These are phyloP conservation scores for Corythoichthys haematopterus DNA, from an alignment of 2,113 vertebrate genomes.

Conservation along the genomic window DNA sequence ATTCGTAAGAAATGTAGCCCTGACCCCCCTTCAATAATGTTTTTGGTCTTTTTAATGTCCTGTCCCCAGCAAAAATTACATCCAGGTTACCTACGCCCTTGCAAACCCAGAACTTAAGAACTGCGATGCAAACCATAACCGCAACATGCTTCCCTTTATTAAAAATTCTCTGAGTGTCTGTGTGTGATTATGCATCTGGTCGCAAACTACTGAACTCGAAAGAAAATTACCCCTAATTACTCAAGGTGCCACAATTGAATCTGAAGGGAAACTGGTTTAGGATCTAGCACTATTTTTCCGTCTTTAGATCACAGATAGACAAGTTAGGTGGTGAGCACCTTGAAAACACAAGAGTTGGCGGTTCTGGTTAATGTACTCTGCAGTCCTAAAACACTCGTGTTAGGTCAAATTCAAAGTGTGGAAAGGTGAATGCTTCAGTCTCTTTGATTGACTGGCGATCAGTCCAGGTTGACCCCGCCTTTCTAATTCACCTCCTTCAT, in stretches of 20 bases:
- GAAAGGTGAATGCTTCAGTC: background rate
- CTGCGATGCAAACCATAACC: no score
- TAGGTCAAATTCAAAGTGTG: background rate
- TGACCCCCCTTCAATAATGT: no score
- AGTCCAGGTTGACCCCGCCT: constrained; percentile 1
- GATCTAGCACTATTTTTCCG: background rate
- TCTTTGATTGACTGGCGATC: background rate
- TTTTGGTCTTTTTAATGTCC: no score
- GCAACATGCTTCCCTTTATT: no score
- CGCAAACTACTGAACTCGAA: constrained; percentile 24
- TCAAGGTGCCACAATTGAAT: constrained; percentile 52
- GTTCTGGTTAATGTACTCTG: background rate
- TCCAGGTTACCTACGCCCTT: no score
- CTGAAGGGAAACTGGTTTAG: constrained; percentile 18
- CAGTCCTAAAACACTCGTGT: background rate
- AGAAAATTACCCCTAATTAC: constrained; percentile 61
- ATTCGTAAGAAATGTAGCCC: no score
- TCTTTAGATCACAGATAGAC: constrained; percentile 7
- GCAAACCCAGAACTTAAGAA: no score
- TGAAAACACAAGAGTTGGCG: background rate
- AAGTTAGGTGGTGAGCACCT: background rate
- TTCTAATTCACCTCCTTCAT: background rate
- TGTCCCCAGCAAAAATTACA: no score
- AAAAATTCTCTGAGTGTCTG: constrained; percentile 13
- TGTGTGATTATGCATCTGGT: constrained; percentile 43